Percentiles rank a stretch among this genome's conserved stretches.
Conservation (phyloP, 2,888 invertebrate species). For the Melieria picta region DNA sequence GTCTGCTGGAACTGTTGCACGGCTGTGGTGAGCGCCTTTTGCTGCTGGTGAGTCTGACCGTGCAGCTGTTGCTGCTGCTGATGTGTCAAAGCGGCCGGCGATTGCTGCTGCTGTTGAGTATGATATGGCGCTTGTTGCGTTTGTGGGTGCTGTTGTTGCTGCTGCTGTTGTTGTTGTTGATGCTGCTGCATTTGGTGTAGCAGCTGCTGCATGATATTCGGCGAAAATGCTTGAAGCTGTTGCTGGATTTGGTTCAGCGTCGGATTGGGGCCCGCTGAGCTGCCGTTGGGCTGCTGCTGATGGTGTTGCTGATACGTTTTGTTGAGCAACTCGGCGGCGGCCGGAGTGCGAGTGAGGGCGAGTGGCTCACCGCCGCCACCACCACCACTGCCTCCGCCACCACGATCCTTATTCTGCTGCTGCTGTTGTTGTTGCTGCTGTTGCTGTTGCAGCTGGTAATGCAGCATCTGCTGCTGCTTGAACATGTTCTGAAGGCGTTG, state of each 20-base stretch:
- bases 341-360: conserved; percentile 58
- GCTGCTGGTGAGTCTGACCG: conserved; percentile 48
- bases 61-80: conserved; percentile 46
- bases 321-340: conserved; percentile 54
- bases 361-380: conserved; percentile 50
- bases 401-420: conserved; percentile 51
- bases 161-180: conserved; percentile 66
- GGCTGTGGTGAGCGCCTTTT: conserved; percentile 45
- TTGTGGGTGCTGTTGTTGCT: conserved; percentile 53
- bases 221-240: conserved; percentile 54
- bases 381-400: conserved; percentile 39
- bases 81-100: conserved; percentile 37
- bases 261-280: conserved; percentile 46
- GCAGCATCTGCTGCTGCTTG: conserved; percentile 52
- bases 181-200: conserved; percentile 56
- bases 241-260: conserved; percentile 54
- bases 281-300: conserved; percentile 57
- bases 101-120: conserved; percentile 44
- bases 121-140: conserved; percentile 47
- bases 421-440: conserved; percentile 56
- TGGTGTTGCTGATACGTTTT: conserved; percentile 54
- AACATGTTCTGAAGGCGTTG: conserved; percentile 53
- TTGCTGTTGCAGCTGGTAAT: conserved; percentile 52
- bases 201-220: conserved; percentile 56
- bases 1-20: conserved; percentile 47